A percentile compares a stretch with the other conserved stretches of the same genome.
Evolutionary conservation across 2,888 invertebrate genomes (phyloP).

Genomic region (Icerya purchasi): DNA sequence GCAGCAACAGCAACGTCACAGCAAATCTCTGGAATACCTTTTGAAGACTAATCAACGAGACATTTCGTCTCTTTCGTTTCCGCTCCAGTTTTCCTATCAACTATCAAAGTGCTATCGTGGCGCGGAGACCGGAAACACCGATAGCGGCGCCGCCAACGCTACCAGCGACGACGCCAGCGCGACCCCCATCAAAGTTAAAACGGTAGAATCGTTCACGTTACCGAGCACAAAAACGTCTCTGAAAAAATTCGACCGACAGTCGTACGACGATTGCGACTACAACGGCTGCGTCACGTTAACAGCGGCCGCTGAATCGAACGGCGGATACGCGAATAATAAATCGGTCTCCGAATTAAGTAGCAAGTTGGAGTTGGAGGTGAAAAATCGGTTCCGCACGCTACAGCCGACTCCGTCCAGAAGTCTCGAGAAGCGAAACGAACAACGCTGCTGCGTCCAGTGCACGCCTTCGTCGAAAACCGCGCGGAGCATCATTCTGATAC

Average conservation of each 20-base stretch:
- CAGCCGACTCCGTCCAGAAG: background rate
- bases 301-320: conserved; percentile 3
- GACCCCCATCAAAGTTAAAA: background rate
- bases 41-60: conserved; percentile 19
- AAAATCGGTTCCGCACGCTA: background rate
- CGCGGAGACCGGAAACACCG: background rate
- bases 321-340: no score
- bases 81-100: conserved; percentile 23
- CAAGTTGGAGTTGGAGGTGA: background rate
- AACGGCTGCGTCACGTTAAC: conserved; percentile 1
- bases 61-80: conserved; percentile 18
- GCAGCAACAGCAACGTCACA: conserved; percentile 36
- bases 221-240: background rate
- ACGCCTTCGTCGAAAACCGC: background rate
- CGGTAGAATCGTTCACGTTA: background rate
- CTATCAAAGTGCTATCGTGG: conserved; percentile 3
- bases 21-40: conserved; percentile 60
- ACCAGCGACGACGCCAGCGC: background rate
- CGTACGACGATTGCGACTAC: background rate
- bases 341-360: background rate
- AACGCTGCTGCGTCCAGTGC: background rate
- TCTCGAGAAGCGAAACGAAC: background rate
- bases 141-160: background rate
- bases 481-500: background rate
- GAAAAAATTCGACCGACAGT: background rate